phyloP scores from a whole-genome alignment of 2,113 vertebrate genomes.

The Myotis yumanensis region DNA sequence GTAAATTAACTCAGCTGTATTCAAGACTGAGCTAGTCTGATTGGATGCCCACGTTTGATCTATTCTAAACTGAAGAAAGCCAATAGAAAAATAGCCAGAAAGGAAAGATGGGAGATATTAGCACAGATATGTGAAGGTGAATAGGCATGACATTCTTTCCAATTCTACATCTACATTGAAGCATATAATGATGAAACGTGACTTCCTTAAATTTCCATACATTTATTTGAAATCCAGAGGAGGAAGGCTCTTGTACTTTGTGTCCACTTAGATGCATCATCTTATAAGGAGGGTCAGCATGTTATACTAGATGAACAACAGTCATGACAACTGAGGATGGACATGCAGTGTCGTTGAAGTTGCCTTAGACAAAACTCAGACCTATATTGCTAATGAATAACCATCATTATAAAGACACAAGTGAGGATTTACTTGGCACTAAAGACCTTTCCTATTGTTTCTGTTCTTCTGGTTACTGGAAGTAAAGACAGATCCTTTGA shows the following conservation, averaged over 20 bases:
- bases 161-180: constrained; percentile 70
- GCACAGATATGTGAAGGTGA: constrained; percentile 54
- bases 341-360: constrained; percentile 47
- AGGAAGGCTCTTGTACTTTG: constrained; percentile 53
- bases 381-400: constrained; percentile 68
- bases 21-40: constrained; percentile 60
- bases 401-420: constrained; percentile 65
- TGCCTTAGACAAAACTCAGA: constrained; percentile 63
- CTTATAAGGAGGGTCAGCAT: constrained; percentile 35
- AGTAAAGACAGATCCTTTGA: constrained; percentile 59
- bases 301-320: constrained; percentile 53
- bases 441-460: constrained; percentile 37
- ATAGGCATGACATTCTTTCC: constrained; percentile 41
- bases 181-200: constrained; percentile 61
- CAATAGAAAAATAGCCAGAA: constrained; percentile 59
- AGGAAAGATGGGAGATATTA: constrained; percentile 58
- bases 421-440: constrained; percentile 62
- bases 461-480: constrained; percentile 54
- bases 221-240: constrained; percentile 70
- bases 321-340: constrained; percentile 61
- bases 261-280: constrained; percentile 53
- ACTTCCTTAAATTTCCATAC: constrained; percentile 68
- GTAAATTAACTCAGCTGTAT: constrained; percentile 70
- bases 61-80: constrained; percentile 71
- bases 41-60: constrained; percentile 66